Evolutionary conservation across 2,888 invertebrate species (phyloP).

Genomic region (Peribatodes rhomboidaria): DNA sequence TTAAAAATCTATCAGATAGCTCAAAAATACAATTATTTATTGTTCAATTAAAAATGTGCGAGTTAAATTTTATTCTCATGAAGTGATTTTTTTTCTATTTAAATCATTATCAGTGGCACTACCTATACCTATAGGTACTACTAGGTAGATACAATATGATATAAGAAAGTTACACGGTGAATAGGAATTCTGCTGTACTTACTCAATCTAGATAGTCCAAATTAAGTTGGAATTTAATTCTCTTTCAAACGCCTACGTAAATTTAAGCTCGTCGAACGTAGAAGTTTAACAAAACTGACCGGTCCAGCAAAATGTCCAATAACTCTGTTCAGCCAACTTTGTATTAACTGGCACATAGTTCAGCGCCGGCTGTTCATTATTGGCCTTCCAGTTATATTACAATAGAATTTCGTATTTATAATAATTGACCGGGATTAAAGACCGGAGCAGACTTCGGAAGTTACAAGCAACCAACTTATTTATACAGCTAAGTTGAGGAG

Average conservation of each 20-base stretch:
- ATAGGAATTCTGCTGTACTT: not conserved
- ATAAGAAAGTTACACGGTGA: too few species aligned
- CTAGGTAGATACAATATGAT: too few species aligned
- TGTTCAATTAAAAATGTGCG: too few species aligned
- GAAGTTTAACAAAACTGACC: conserved; percentile 47
- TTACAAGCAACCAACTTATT: conserved; percentile 41
- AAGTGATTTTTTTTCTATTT: too few species aligned
- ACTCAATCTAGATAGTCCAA: not conserved
- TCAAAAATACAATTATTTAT: too few species aligned
- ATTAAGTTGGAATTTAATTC: conserved; percentile 9
- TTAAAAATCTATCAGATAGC: too few species aligned
- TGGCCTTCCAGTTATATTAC: conserved; percentile 78
- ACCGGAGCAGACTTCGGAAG: conserved; percentile 53
- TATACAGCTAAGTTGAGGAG: not conserved
- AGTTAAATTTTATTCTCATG: too few species aligned
- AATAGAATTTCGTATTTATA: conserved; percentile 77
- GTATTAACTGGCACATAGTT: conserved; percentile 81
- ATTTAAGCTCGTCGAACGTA: conserved; percentile 1
- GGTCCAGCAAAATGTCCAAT: conserved; percentile 74
- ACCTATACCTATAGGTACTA: too few species aligned
- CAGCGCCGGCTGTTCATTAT: conserved; percentile 83
- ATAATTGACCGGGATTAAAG: conserved; percentile 69
- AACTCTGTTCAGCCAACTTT: conserved; percentile 66
- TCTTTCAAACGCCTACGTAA: not conserved
- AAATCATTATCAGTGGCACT: too few species aligned